phyloP scores from a whole-genome alignment of 2,113 vertebrate species.

The Grammomys surdaster region DNA sequence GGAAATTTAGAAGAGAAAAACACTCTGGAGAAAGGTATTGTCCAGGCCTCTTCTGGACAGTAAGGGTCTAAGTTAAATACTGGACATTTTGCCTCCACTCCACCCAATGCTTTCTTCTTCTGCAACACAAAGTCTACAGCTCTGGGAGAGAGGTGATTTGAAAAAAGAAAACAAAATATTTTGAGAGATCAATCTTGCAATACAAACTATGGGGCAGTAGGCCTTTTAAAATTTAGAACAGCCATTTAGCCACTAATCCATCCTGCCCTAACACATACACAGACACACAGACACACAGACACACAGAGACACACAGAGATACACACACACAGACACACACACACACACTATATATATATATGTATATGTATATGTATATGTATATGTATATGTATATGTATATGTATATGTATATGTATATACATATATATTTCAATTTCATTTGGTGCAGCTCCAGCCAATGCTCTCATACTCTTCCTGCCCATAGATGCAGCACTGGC shows the following conservation, averaged over 20 bases:
- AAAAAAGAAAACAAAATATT: conserved; percentile 68
- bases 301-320: neutral
- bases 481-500: neutral
- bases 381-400: too few species aligned
- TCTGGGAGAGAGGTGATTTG: conserved; percentile 49
- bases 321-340: neutral
- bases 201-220: conserved; percentile 87
- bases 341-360: too few species aligned
- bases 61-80: neutral
- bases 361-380: too few species aligned
- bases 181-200: conserved; percentile 88
- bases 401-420: too few species aligned
- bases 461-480: neutral
- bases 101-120: conserved; percentile 80
- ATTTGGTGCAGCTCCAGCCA: neutral
- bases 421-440: neutral
- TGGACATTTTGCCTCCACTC: neutral
- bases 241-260: conserved; percentile 88
- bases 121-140: conserved; percentile 75
- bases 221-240: conserved; percentile 87
- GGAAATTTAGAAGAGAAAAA: neutral
- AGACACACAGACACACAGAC: neutral
- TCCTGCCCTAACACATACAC: neutral
- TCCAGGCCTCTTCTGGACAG: neutral
- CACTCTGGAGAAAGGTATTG: neutral